phyloP scores from a whole-genome alignment of 2,797 vertebrate genomes.

The Chelon auratus region DNA sequence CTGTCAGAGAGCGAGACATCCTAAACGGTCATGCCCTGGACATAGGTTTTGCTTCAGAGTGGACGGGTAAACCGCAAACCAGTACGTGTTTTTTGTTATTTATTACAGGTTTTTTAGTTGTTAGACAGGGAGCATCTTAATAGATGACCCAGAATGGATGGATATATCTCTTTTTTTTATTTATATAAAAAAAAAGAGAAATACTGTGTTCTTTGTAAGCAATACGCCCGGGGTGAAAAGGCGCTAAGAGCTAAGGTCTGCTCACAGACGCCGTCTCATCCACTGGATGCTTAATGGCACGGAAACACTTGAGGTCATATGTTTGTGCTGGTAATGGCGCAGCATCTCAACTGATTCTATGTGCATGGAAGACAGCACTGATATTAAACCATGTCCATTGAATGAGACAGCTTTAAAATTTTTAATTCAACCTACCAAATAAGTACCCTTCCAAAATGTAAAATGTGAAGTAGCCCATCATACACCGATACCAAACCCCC shows the following conservation, averaged over 20 bases:
- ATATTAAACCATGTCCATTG: neutral
- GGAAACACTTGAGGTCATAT: constrained; percentile 65
- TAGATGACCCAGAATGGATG: constrained; percentile 51
- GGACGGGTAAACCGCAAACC: constrained; percentile 25
- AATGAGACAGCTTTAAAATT: neutral
- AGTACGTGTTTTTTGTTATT: constrained; percentile 73
- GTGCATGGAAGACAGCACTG: neutral
- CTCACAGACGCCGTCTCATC: constrained; percentile 58
- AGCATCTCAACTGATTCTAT: constrained; percentile 32
- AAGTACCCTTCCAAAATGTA: no score
- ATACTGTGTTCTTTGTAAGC: constrained; percentile 71
- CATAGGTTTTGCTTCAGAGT: constrained; percentile 30
- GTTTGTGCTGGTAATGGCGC: constrained; percentile 63
- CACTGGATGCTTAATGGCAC: constrained; percentile 70
- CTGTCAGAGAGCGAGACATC: constrained; percentile 40
- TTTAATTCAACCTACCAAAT: no score
- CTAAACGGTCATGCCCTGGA: constrained; percentile 48
- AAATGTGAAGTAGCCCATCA: no score
- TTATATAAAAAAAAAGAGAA: constrained; percentile 27
- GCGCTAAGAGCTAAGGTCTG: constrained; percentile 76
- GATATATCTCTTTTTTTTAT: constrained; percentile 53
- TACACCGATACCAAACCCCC: no score
- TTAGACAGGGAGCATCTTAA: constrained; percentile 56
- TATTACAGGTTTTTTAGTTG: constrained; percentile 62
- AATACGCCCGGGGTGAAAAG: constrained; percentile 76